Base-by-base conservation (phyloP, 2,888 invertebrate genomes). In the Beris morrisii region DNA sequence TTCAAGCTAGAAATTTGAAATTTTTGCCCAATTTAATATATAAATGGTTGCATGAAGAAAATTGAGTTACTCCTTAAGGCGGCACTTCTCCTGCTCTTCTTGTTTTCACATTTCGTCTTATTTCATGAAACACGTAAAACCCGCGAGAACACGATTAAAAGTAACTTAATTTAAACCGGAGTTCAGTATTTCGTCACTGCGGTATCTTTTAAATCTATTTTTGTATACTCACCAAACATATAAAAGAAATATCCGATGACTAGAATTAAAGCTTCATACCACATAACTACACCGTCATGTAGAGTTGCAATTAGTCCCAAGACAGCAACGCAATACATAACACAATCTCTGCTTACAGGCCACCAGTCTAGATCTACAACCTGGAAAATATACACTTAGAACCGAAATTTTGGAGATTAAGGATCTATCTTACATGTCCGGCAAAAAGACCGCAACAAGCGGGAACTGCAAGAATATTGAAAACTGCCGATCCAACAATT, bases 401-500 rank as follows among this genome's bases (percentile, higher is more conserved):
- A 53, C 57, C 45, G 63, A 54, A 54, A 54, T 31, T n/a, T 56
- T 6, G 7, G 13, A 9, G 28, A 31, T 3, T 31, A 53, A 13
- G 13, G 46, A 58, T 71, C 58, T 75, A 58, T 71, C 58, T 75
- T 77, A 87, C 87, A 82, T 82, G 83, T 67, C 83, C 83, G 53
- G 87, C 85, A 67, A 87, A 79, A 5, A 87, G 79, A 4, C 90
- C 90, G 74, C 91, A 91, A 75, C 88, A 88, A 1, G 90, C 90
- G 0, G 90, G 89, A 2, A 91, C 90, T 0, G 89, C 89, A 6
- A 91, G 81, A 64, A 91, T 86, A 77, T 91, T 91, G 79, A 91
- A 91, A 9, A 91, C 90, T 4, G 91, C 91, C 4, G 89, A 89
- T 50, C 89, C 91, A 1, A 91, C 89, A 55, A 91, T 86, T 12